Conservation (phyloP, 2,888 invertebrate species). For the Yponomeuta plumbellus region DNA sequence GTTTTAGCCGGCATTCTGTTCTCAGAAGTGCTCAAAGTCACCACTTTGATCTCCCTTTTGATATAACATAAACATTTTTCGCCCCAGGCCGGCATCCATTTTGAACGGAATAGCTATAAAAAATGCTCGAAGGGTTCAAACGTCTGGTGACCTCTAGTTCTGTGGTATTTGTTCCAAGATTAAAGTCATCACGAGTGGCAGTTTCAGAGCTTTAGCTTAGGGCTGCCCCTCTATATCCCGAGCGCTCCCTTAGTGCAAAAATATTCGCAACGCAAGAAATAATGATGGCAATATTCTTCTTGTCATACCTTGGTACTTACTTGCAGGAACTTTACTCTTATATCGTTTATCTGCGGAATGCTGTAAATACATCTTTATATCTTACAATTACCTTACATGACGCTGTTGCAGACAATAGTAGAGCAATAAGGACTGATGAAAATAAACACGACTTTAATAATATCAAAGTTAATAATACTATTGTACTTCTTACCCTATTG, state of each 20-base stretch:
- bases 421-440: too few species aligned
- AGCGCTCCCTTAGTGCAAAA: not conserved
- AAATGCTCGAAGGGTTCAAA: not conserved
- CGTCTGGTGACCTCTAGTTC: not conserved
- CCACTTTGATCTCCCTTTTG: slow-evolving; percentile 64
- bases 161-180: not conserved
- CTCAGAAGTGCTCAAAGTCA: slow-evolving; percentile 18
- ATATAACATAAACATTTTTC: slow-evolving; percentile 64
- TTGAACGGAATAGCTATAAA: slow-evolving; percentile 39
- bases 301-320: not conserved
- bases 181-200: not conserved
- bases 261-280: not conserved
- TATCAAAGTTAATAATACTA: too few species aligned
- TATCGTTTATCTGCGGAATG: too few species aligned
- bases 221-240: not conserved
- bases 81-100: slow-evolving; percentile 51
- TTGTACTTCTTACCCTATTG: too few species aligned
- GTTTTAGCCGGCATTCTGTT: too few species aligned
- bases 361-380: too few species aligned
- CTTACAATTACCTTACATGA: too few species aligned
- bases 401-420: too few species aligned
- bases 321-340: too few species aligned
- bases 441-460: too few species aligned
- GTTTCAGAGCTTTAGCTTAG: not conserved
- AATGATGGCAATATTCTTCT: not conserved